phyloP scores from a whole-genome alignment of 1,140 invertebrate species.

The Pissodes strobi region DNA sequence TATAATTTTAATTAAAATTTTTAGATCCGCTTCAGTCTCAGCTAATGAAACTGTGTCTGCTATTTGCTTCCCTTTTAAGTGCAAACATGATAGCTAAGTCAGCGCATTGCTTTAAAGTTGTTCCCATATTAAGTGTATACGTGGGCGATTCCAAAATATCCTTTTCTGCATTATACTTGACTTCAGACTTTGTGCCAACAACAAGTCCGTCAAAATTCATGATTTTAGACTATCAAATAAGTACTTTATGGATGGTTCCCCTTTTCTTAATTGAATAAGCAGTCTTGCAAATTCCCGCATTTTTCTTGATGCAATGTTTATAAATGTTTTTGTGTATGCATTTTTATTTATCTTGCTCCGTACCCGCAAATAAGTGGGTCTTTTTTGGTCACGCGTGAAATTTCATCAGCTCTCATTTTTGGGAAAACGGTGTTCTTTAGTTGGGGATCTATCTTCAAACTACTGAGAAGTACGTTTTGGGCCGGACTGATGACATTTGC shows the following conservation, averaged over 20 bases:
- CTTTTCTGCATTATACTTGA: background rate
- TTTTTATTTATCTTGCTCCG: too few relatives aligned
- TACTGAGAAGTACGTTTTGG: too few relatives aligned
- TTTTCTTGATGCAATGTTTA: too few relatives aligned
- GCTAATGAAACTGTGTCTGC: constrained; percentile 11
- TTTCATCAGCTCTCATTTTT: too few relatives aligned
- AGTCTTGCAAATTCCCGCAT: too few relatives aligned
- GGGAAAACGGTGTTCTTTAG: too few relatives aligned
- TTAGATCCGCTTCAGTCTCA: constrained; percentile 38
- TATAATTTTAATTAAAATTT: constrained; percentile 32
- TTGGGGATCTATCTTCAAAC: too few relatives aligned
- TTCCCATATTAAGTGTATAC: constrained; percentile 30
- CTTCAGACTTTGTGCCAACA: constrained; percentile 22
- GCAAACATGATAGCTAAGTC: constrained; percentile 26
- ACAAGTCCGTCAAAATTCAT: constrained; percentile 35
- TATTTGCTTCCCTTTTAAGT: constrained; percentile 18
- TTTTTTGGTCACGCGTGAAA: too few relatives aligned
- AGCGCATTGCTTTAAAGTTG: constrained; percentile 28
- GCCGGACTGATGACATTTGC: background rate
- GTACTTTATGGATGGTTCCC: background rate
- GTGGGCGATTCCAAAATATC: constrained; percentile 20
- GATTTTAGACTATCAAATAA: constrained; percentile 34
- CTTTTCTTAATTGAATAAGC: background rate
- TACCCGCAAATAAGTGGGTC: too few relatives aligned
- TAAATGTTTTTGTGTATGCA: too few relatives aligned